phyloP scores from a whole-genome alignment of 2,113 vertebrate genomes.

The Tetrao urogallus region DNA sequence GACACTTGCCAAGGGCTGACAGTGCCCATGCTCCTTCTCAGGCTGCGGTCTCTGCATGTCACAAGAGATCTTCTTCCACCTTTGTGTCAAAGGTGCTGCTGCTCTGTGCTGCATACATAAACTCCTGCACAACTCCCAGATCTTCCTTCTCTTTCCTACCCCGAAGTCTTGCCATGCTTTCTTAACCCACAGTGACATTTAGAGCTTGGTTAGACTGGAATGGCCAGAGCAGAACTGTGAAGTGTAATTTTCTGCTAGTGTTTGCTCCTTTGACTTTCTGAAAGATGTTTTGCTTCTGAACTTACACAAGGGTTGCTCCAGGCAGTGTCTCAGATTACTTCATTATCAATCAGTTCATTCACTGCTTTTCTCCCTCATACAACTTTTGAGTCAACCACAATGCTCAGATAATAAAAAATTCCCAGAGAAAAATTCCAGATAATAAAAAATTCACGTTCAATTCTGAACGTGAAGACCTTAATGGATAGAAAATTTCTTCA shows the following conservation, averaged over 20 bases:
- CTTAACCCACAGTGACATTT: neutral
- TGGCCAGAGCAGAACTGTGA: neutral
- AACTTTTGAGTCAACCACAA: neutral
- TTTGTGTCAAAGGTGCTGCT: neutral
- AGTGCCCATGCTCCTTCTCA: neutral
- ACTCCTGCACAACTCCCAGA: neutral
- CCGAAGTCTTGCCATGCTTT: neutral
- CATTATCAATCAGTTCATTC: neutral
- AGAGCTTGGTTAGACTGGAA: neutral
- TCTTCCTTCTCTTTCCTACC: accelerated
- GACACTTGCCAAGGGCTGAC: accelerated
- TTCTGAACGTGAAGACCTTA: neutral
- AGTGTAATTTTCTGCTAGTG: neutral
- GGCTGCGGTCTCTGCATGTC: neutral
- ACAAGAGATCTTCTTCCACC: neutral
- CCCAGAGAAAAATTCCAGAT: neutral
- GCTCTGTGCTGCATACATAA: neutral
- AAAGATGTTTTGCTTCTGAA: neutral
- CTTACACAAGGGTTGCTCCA: neutral
- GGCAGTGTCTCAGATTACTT: neutral
- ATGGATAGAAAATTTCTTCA: neutral
- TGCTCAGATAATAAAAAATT: neutral
- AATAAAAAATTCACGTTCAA: neutral
- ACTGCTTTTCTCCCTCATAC: neutral
- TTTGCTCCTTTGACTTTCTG: neutral